Conservation (phyloP, 2,888 invertebrate genomes). For the Orgyia antiqua region DNA sequence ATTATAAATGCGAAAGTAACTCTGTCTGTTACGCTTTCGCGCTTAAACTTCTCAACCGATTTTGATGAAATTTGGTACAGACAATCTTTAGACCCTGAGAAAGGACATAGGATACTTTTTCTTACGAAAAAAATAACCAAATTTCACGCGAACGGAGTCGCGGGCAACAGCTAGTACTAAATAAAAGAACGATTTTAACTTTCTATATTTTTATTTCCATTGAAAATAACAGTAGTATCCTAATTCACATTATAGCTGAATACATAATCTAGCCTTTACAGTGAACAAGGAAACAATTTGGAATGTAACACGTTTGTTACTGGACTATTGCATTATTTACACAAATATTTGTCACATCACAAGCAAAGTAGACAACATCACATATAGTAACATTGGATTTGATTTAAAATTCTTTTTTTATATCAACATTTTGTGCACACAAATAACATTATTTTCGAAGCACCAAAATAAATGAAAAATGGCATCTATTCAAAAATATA, state of each 20-base stretch:
- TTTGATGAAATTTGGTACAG: too few relatives aligned
- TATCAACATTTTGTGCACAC: conserved; percentile 53
- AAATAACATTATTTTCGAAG: conserved; percentile 33
- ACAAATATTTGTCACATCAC: conserved; percentile 41
- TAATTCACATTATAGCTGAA: conserved; percentile 51
- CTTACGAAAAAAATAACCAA: too few relatives aligned
- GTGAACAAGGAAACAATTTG: conserved; percentile 51
- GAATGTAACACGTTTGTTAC: conserved; percentile 69
- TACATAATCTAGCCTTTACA: conserved; percentile 37
- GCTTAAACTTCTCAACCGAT: too few relatives aligned
- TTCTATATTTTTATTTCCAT: conserved; percentile 71
- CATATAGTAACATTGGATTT: conserved; percentile 21
- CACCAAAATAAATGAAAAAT: conserved; percentile 43
- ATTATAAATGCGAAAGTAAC: too few relatives aligned
- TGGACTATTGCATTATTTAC: conserved; percentile 44
- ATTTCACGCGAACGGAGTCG: too few relatives aligned
- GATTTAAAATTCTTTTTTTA: conserved; percentile 27
- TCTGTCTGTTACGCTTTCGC: too few relatives aligned
- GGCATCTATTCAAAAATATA: conserved; percentile 43
- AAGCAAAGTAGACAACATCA: conserved; percentile 30
- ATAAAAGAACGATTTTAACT: conserved; percentile 42
- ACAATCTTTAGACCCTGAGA: too few relatives aligned
- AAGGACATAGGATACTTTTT: too few relatives aligned
- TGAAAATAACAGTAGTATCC: conserved; percentile 69
- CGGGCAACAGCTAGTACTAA: conserved; percentile 6